These are phyloP conservation scores for Urocitellus parryii DNA, from an alignment of 2,113 vertebrate genomes.

Conservation along the genomic window DNA sequence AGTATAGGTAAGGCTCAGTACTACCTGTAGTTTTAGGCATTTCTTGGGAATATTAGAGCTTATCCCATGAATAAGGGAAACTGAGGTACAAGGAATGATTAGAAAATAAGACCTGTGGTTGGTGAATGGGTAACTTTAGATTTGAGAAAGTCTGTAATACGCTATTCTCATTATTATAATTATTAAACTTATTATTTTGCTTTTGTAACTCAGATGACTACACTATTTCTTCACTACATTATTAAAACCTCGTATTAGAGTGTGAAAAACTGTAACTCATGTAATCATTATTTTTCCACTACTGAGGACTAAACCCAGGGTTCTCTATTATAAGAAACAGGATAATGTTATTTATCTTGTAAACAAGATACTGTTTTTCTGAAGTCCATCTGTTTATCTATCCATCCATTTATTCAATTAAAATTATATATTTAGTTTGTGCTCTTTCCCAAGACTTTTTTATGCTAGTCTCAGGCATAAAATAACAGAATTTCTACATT, in stretches of 20 bases:
- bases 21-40: no score
- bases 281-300: not conserved
- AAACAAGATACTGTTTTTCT: slow-evolving; percentile 19
- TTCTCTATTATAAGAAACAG: not conserved
- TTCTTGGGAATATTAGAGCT: no score
- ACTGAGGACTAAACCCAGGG: no score
- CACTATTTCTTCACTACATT: not conserved
- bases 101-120: not conserved
- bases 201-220: not conserved
- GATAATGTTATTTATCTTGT: not conserved
- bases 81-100: not conserved
- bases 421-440: not conserved
- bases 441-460: not conserved
- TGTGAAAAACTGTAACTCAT: not conserved
- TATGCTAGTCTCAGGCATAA: not conserved
- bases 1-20: not conserved
- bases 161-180: not conserved
- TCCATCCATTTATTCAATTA: not conserved
- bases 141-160: not conserved
- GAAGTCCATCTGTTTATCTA: not conserved
- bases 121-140: not conserved
- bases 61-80: not conserved
- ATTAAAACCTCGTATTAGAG: not conserved
- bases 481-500: not conserved
- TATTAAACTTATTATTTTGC: not conserved